These are phyloP conservation scores for Plebejus melissa DNA, from an alignment of 2,888 invertebrate species.

Conservation along the genomic window DNA sequence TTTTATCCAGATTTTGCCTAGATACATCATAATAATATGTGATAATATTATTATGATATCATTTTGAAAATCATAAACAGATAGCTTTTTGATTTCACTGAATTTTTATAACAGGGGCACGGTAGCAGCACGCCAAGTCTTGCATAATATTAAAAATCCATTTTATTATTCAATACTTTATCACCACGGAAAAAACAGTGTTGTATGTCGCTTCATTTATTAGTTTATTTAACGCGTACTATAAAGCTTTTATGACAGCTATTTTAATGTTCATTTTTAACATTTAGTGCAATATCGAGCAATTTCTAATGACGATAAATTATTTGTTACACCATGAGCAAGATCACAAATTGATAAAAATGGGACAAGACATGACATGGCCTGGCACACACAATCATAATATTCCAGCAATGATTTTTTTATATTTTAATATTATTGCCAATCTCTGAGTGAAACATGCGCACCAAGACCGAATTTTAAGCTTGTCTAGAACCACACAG, in stretches of 20 bases:
- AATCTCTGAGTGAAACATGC: neutral
- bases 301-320: constrained; percentile 25
- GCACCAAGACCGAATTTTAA: neutral
- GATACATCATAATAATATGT: too few relatives aligned
- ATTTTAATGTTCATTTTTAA: constrained; percentile 14
- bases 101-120: neutral
- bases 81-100: too few relatives aligned
- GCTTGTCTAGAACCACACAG: neutral
- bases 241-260: constrained; percentile 24
- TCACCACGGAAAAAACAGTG: neutral
- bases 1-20: too few relatives aligned
- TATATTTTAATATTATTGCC: neutral
- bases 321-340: neutral
- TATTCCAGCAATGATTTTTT: neutral
- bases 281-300: constrained; percentile 24
- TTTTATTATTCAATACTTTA: neutral
- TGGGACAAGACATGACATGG: neutral
- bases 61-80: too few relatives aligned
- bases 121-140: neutral
- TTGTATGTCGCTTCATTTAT: constrained; percentile 17
- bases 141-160: neutral
- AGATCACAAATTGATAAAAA: constrained; percentile 10
- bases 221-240: constrained; percentile 12
- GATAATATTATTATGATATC: too few relatives aligned
- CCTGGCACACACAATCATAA: constrained; percentile 2